Evolutionary conservation across 1,140 invertebrate species (phyloP), one percentile per base, ranked within the genome.

Genomic region (Atta texana): DNA sequence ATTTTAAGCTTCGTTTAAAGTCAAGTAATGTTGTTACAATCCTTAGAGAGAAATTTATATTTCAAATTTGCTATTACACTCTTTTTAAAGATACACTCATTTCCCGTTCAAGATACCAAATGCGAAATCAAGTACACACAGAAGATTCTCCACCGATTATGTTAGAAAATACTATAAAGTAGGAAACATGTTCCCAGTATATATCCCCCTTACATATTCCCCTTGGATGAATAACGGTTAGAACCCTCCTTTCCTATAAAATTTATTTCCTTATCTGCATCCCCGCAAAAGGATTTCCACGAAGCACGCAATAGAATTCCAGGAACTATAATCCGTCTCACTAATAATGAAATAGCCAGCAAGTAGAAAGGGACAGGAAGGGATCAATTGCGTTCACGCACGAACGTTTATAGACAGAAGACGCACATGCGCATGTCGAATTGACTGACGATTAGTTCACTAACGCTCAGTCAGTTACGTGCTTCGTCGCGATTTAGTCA

Each of bases 401-500:
- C 55, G 18, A 61, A 21, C 24, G 3, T 28, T 74, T 8, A 51
- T 8, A 6, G 34, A 34, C 39, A 8, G 12, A 28, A 39, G 31
- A 84, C 14, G 89, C 89, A 88, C 89, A 90, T 90, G 89, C 89
- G 89, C 89, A 21, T 66, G 14, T 3, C n/a, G 0, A 31, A 10
- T n/a, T 39, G 18, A 0, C 21, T 53, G 76, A 81, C 8, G 3
- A 81, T 90, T 57, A 55, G 6, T 68, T 12, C 53, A 3, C 8
- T 2, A 4, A 21, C 4, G 7, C 0, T 49, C 24, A 31, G 57
- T 71, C 69, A 71, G 55, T 85, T 31, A 31, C 6, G n/a, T n/a
- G 57, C 59, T 4, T 39, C 63, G 55, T 71, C 64, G 68, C 75
- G 28, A 55, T 34, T 53, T n/a, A 18, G 57, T 39, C 10, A 49